Evolutionary conservation across 2,797 vertebrate genomes (phyloP).

Genomic region (Dendrocincla tyrannina): DNA sequence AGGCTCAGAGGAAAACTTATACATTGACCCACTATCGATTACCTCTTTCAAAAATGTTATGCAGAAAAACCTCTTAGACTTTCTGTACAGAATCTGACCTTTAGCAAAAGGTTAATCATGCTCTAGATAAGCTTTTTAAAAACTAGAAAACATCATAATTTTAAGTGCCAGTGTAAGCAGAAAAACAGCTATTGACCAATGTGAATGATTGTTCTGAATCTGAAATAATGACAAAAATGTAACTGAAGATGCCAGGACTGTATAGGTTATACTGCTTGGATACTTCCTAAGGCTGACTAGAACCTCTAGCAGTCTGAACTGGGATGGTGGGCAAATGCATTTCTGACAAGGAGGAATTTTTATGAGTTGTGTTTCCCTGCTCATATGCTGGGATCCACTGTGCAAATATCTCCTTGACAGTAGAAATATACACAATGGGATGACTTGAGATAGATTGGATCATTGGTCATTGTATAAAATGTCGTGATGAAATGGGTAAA

Average conservation of each 20-base stretch:
- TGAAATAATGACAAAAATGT: neutral
- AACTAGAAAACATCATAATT: neutral
- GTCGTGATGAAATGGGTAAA: neutral
- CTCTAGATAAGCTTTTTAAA: neutral
- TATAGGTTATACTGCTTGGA: neutral
- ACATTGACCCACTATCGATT: neutral
- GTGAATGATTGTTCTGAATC: neutral
- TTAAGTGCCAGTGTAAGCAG: neutral
- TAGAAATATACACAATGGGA: neutral
- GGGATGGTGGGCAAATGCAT: neutral
- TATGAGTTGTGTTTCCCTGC: neutral
- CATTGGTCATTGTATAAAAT: neutral
- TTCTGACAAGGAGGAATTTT: neutral
- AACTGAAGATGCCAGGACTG: neutral
- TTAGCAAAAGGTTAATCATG: neutral
- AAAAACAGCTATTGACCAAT: neutral
- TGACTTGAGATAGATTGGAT: neutral
- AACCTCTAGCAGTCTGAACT: neutral
- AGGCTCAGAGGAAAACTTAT: neutral
- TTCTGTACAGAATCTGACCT: neutral
- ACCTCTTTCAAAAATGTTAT: neutral
- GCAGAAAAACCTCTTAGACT: neutral
- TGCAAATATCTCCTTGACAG: neutral
- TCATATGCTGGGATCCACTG: neutral
- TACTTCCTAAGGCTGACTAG: neutral